Conservation (phyloP, 2,797 vertebrate genomes). For the Gymnothorax javanicus region DNA sequence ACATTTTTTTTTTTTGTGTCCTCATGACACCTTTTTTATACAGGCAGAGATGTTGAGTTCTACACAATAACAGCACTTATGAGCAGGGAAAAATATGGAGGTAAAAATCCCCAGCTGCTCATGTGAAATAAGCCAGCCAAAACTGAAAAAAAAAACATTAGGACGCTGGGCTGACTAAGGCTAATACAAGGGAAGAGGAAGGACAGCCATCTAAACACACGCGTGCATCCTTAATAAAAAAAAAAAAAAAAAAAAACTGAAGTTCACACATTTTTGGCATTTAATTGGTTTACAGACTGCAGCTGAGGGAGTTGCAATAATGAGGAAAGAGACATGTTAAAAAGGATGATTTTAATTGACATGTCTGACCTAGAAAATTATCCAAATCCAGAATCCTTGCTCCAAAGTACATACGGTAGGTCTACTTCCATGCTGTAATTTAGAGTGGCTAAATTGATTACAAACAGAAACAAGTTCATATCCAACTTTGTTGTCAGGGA, state of each 20-base stretch:
- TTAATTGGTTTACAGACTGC: neutral
- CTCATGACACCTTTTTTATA: neutral
- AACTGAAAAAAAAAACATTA: neutral
- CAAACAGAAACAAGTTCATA: constrained; percentile 13
- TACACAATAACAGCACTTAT: neutral
- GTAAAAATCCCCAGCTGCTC: neutral
- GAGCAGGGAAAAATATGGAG: neutral
- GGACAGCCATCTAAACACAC: neutral
- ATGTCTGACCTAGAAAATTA: constrained; percentile 7
- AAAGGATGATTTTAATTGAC: neutral
- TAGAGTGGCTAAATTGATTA: constrained; percentile 13
- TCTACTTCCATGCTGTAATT: constrained; percentile 19
- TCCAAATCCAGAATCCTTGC: neutral
- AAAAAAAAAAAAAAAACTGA: too few relatives aligned
- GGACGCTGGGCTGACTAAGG: neutral
- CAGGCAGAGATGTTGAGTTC: neutral
- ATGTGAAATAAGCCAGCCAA: neutral
- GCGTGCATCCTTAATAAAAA: neutral
- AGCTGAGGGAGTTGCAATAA: neutral
- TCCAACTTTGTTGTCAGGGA: neutral
- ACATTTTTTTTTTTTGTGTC: too few relatives aligned
- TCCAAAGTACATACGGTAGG: neutral
- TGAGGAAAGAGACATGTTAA: neutral
- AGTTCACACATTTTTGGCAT: too few relatives aligned
- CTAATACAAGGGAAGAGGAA: neutral